Conservation (phyloP, 2,888 invertebrate species). For the Eledone cirrhosa region DNA sequence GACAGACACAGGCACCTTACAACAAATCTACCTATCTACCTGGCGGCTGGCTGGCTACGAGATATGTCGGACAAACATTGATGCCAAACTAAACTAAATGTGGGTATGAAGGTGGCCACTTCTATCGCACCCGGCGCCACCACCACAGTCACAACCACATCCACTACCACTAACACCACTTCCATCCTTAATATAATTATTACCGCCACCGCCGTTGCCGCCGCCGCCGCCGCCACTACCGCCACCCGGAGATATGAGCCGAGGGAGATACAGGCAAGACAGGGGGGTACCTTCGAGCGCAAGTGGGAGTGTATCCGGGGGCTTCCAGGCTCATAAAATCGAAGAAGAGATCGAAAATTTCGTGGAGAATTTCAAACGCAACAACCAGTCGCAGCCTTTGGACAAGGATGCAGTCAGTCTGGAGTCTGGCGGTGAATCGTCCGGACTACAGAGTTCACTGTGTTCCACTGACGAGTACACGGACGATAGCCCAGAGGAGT, state of each 20-base stretch:
- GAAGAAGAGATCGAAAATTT: constrained; percentile 59
- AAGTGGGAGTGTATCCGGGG: constrained; percentile 19
- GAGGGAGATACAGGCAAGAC: constrained; percentile 26
- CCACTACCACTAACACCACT: background rate
- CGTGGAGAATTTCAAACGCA: constrained; percentile 57
- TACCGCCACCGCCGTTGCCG: background rate
- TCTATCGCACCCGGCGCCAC: background rate
- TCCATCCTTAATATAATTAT: background rate
- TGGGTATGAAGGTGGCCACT: no score
- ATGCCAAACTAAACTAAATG: no score
- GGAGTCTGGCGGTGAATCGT: constrained; percentile 44
- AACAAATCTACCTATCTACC: no score
- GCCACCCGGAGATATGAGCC: constrained; percentile 27
- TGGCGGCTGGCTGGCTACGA: no score
- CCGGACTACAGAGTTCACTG: constrained; percentile 52
- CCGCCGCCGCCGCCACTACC: no score
- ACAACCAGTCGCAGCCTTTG: constrained; percentile 41
- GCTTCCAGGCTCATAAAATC: constrained; percentile 44
- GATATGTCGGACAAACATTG: no score
- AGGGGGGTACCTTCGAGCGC: constrained; percentile 11
- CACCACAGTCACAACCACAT: background rate
- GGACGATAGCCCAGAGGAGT: constrained; percentile 49
- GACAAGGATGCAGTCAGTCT: constrained; percentile 44
- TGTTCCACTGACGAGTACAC: constrained; percentile 54
- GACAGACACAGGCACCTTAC: no score